Conservation (phyloP, 2,797 vertebrate species). For the Hemibagrus guttatus region DNA sequence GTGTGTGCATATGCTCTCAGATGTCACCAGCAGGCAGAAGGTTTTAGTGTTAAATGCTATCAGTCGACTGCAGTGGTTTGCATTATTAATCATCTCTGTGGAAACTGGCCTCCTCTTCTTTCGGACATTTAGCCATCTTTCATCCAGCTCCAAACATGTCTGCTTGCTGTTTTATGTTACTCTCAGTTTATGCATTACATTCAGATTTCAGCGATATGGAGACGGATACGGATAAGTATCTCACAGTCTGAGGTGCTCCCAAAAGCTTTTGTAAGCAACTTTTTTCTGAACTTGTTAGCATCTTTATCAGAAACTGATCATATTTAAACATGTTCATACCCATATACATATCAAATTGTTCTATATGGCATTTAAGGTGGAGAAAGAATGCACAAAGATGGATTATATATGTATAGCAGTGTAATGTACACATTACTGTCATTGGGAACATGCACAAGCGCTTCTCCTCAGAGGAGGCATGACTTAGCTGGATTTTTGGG, state of each 20-base stretch:
- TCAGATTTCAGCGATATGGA: constrained; percentile 7
- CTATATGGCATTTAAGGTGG: not conserved
- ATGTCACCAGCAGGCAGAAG: constrained; percentile 48
- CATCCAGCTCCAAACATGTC: constrained; percentile 12
- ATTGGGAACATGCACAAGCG: too few species aligned
- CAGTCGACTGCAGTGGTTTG: constrained; percentile 55
- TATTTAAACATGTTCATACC: not conserved
- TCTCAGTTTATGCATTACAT: not conserved
- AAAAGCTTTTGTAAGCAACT: not conserved
- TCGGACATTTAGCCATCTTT: constrained; percentile 26
- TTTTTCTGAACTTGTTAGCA: not conserved
- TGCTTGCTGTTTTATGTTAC: constrained; percentile 16
- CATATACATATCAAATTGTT: not conserved
- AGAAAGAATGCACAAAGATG: not conserved
- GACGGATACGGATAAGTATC: not conserved
- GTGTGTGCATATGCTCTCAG: constrained; percentile 31
- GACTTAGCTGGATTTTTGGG: not conserved
- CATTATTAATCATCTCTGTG: constrained; percentile 57
- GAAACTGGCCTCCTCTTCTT: constrained; percentile 31
- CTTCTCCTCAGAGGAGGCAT: not conserved
- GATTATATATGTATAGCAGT: not conserved
- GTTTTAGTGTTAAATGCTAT: constrained; percentile 57
- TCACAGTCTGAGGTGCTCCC: not conserved
- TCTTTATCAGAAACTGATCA: not conserved
- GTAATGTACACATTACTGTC: not conserved